Evolutionary conservation across 2,113 vertebrate genomes (phyloP), one percentile per base, ranked within the genome.

Genomic region (Sitta europaea): DNA sequence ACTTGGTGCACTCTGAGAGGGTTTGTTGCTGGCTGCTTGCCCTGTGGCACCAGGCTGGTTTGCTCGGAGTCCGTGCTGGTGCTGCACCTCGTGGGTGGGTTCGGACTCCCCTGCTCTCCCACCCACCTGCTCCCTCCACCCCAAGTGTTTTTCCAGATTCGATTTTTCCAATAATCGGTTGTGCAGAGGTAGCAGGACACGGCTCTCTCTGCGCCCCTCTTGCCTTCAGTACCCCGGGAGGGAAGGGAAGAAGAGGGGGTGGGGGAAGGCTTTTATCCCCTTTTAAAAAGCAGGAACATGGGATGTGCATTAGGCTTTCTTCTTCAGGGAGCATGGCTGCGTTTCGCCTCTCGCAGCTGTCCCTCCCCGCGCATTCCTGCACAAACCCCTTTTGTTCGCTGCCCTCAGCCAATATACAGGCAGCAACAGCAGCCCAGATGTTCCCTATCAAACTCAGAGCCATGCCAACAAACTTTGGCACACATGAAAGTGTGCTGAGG

Each of bases 381-480:
- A 98, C 97, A 98, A 96, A 92, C 96, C 94, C 92, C 96, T 97
- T 98, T 98, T 98, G 98, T 98, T 98, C 86, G 15, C 96, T 94
- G 96, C 97, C 95, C 94, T 89, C 92, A 88, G 50, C 92, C 96
- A 97, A 96, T 96, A 94, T 73, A 42, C 86, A 91, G 84, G 92
- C 97, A 90, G 92, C 94, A 96, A 94, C 97, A 88, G 96, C 97
- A 97, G 97, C 97, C 98, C 98, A 99, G 98, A 98, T 98, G 98
- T 98, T 98, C 98, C 98, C 97, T 97, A 98, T 99, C 98, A 99
- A 97, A 95, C 94, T 89, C 93, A 76, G 96, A 97, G 93, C 96
- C 97, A 96, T 98, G 98, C 98, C 98, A 98, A 96, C 97, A 98
- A 98, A 98, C 97, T 98, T 96, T 98, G 98, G 98, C 98, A 98